Base-by-base conservation (phyloP, 2,113 vertebrate genomes). In the Callipepla californica region DNA sequence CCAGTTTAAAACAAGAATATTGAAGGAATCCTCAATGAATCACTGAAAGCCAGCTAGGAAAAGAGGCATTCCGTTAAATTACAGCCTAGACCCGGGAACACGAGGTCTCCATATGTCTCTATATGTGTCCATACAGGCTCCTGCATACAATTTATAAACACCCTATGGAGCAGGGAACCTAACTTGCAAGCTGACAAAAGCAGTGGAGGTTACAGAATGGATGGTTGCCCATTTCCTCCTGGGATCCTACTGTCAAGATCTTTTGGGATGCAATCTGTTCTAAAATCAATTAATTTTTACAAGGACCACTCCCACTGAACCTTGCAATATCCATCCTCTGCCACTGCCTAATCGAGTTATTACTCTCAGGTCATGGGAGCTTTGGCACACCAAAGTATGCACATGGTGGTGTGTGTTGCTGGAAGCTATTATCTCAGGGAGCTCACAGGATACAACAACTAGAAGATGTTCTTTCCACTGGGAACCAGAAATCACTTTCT, bases 261-360 rank as follows among this genome's bases (percentile, higher is more conserved):
- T 95, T 94, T 88, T 90, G 91, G 84, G 96, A 80, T 84, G 93
- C 74, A 93, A 94, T 96, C 95, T 75, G 73, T 97, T 79, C 85
- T 89, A 96, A 96, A 97, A 97, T 97, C 95, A 97, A 97, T 97
- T 97, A 97, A 96, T 95, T 82, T 96, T 95, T 96, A 88, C 94
- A 96, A 87, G 84, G 88, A 90, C 94, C 92, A 72, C 77, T 97
- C 92, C 93, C 3, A 3, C 83, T 97, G 96, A 97, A 96, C 96
- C 96, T 91, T 97, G 91, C 76, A 77, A 94, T 96, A 96, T 97
- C 80, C 96, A 96, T 97, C 94, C 97, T 95, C 88, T 80, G 92
- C 91, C 96, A 89, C 92, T 86, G 90, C 82, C 96, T 96, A 80
- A 94, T 88, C 61, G 58, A 96, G 81, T 95, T 92, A 94, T 96